These are phyloP conservation scores for Peromyscus maniculatus DNA, from an alignment of 2,113 vertebrate species.

Conservation along the genomic window DNA sequence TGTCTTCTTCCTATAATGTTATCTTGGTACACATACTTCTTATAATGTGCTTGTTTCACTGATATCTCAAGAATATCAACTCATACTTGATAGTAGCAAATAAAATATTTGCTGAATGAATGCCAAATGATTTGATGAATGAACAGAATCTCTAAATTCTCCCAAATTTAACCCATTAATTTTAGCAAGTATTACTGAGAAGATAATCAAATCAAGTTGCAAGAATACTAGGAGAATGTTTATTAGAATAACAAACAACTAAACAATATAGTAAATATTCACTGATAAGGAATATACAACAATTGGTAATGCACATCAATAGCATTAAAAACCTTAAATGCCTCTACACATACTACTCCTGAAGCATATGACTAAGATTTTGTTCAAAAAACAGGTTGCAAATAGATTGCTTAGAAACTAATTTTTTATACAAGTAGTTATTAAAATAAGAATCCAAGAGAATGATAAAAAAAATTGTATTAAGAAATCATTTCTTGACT, in stretches of 20 bases:
- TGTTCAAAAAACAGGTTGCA: not conserved
- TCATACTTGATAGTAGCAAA: not conserved
- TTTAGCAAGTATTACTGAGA: not conserved
- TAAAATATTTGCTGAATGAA: not conserved
- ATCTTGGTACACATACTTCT: not conserved
- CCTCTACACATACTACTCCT: not conserved
- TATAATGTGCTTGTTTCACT: not conserved
- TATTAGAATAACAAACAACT: conserved; percentile 4
- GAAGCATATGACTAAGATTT: not conserved
- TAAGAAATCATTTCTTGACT: not conserved
- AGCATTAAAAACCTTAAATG: not conserved
- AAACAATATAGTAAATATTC: not conserved
- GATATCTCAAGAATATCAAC: not conserved
- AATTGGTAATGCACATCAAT: not conserved
- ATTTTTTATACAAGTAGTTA: not conserved
- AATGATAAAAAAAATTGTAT: not conserved
- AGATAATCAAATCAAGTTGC: not conserved
- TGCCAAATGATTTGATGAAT: not conserved
- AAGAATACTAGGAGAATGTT: not conserved
- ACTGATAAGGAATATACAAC: not conserved
- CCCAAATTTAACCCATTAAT: not conserved
- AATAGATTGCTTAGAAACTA: not conserved
- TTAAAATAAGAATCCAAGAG: not conserved
- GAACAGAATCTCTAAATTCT: not conserved
- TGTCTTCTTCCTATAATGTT: not conserved